Percentiles rank a stretch among this genome's conserved stretches.
Evolutionary conservation across 2,113 vertebrate genomes (phyloP).

Genomic region (Stigmatopora nigra): DNA sequence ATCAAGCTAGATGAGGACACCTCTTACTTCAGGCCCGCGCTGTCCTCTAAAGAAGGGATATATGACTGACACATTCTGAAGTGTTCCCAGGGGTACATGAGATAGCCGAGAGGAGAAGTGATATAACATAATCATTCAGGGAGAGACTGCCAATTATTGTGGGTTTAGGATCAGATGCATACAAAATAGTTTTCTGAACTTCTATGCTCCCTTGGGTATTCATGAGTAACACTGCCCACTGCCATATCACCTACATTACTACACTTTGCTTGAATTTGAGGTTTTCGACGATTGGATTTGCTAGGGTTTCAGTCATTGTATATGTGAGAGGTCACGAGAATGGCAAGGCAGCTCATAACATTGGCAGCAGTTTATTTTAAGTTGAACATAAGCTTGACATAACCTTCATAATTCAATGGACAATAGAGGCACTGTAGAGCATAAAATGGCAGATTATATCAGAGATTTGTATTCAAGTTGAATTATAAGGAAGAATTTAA

Average conservation of each 20-base stretch:
- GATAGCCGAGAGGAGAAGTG: slow-evolving; percentile 48
- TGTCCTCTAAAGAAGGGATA: slow-evolving; percentile 27
- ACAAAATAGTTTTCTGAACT: slow-evolving; percentile 36
- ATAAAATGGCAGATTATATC: slow-evolving; percentile 24
- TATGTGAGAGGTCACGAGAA: slow-evolving; percentile 6
- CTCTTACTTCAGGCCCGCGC: slow-evolving; percentile 30
- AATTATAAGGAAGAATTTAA: slow-evolving; percentile 3
- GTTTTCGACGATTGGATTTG: slow-evolving; percentile 42
- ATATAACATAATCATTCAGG: slow-evolving; percentile 55
- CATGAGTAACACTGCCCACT: slow-evolving; percentile 27
- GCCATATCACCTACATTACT: slow-evolving; percentile 43
- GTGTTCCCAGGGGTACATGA: slow-evolving; percentile 43
- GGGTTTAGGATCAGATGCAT: slow-evolving; percentile 45
- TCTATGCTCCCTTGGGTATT: slow-evolving; percentile 39
- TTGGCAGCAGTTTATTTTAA: slow-evolving; percentile 27
- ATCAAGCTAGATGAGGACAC: slow-evolving; percentile 20
- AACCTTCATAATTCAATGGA: slow-evolving; percentile 14
- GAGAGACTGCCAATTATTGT: slow-evolving; percentile 54
- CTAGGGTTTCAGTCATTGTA: background rate
- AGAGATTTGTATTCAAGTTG: slow-evolving; percentile 15
- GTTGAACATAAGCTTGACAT: slow-evolving; percentile 25
- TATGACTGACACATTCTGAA: slow-evolving; percentile 42
- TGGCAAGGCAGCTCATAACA: slow-evolving; percentile 4
- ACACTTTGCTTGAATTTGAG: slow-evolving; percentile 33
- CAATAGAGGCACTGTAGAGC: slow-evolving; percentile 26